A percentile compares a stretch with the other conserved stretches of the same genome.
Conservation (phyloP, 2,888 invertebrate species). For the Megaustenia siamemsis region DNA sequence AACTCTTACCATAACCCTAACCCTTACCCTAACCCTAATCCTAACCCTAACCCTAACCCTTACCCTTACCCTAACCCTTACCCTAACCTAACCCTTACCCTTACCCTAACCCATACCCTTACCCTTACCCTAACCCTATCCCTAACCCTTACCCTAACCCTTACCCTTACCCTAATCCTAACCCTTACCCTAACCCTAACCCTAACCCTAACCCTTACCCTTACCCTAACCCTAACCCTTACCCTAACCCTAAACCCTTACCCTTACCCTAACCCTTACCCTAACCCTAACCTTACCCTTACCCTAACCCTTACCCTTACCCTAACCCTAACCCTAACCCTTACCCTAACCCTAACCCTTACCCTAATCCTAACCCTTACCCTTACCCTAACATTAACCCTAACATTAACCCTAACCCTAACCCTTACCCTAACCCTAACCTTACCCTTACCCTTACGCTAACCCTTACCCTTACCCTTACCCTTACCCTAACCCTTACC, state of each 20-base stretch:
- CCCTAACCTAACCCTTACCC: slow-evolving; percentile 41
- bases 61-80: slow-evolving; percentile 30
- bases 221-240: slow-evolving; percentile 61
- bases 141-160: slow-evolving; percentile 52
- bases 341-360: slow-evolving; percentile 61
- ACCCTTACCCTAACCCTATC: no score
- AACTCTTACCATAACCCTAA: slow-evolving; percentile 54
- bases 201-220: slow-evolving; percentile 62
- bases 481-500: slow-evolving; percentile 63
- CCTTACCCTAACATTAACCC: slow-evolving; percentile 61
- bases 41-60: slow-evolving; percentile 41
- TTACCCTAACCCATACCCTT: no score
- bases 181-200: slow-evolving; percentile 25
- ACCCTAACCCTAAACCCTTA: slow-evolving; percentile 40
- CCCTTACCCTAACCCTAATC: slow-evolving; percentile 63
- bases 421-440: slow-evolving; percentile 51
- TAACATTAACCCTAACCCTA: slow-evolving; percentile 60
- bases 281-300: no score
- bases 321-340: slow-evolving; percentile 61
- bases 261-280: slow-evolving; percentile 33
- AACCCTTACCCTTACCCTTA: slow-evolving; percentile 58
- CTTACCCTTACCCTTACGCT: slow-evolving; percentile 56
- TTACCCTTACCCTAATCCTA: slow-evolving; percentile 19
- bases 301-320: slow-evolving; percentile 34
- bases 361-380: slow-evolving; percentile 60